Evolutionary conservation across 2,888 invertebrate genomes (phyloP).

Genomic region (Dicyrtomina minuta): DNA sequence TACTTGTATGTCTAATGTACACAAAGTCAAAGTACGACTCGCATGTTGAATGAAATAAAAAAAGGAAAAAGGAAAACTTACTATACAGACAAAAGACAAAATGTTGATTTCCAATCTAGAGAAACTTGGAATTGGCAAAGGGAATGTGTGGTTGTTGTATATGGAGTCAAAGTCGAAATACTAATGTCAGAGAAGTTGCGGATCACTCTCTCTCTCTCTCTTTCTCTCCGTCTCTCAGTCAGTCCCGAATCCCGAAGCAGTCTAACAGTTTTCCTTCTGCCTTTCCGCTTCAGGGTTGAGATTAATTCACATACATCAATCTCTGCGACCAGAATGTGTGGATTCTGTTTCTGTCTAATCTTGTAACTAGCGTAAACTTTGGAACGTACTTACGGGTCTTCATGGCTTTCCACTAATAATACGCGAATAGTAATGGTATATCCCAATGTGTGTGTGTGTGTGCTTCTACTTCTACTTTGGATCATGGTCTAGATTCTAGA

Average conservation of each 20-base stretch:
- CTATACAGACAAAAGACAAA: too few relatives aligned
- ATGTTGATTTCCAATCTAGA: too few relatives aligned
- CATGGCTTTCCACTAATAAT: not conserved
- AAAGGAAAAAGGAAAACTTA: too few relatives aligned
- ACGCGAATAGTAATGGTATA: not conserved
- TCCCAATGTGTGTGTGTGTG: not conserved
- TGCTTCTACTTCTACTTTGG: not conserved
- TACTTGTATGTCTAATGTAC: too few relatives aligned
- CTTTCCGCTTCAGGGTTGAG: constrained; percentile 25
- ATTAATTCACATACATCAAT: constrained; percentile 48
- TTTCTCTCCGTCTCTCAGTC: not conserved
- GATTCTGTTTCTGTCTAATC: not conserved
- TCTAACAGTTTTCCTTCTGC: not conserved
- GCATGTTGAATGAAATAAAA: too few relatives aligned
- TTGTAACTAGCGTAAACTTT: too few relatives aligned
- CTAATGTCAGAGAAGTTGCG: too few relatives aligned
- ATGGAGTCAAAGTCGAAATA: too few relatives aligned
- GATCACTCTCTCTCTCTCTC: not conserved
- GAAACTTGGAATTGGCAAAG: too few relatives aligned
- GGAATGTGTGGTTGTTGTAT: too few relatives aligned
- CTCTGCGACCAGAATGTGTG: constrained; percentile 32
- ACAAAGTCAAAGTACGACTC: too few relatives aligned
- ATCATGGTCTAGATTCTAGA: not conserved
- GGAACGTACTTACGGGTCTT: not conserved
- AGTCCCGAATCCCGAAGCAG: too few relatives aligned